Evolutionary conservation across 2,888 invertebrate genomes (phyloP), one percentile per base, ranked within the genome.

Genomic region (Acrobasis consociella): DNA sequence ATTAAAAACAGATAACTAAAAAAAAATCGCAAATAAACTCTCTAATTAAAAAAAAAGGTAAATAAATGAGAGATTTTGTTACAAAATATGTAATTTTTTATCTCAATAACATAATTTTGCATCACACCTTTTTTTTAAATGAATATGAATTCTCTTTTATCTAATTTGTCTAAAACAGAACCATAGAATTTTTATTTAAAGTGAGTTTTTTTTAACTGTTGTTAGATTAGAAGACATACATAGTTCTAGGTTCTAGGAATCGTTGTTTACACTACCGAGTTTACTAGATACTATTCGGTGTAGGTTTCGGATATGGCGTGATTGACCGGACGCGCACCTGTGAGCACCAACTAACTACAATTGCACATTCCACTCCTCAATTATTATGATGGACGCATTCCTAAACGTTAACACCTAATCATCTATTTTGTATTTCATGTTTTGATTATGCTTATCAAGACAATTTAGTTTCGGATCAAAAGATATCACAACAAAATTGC

Each of bases 241-340:
- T 22, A 22, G 22, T 22, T 22, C 22, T 22, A 22, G 5, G 46
- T 61, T 61, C 52, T 61, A 46, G 39, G 53, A 61, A 61, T 53
- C 1, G 22, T 46, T 62, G 62, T 62, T 55, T 62, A 62, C 49
- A 55, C 49, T 37, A 56, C 13, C n/a, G 22, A 39, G 39, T 61
- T 50, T 46, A 22, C 31, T 31, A n/a, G 13, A 11, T 62, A 61
- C 42, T 53, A 62, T 46, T 62, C 37, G 49, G 49, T 62, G 62
- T 61, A 67, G 68, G 79, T 78, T 86, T 87, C 77, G 84, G 83
- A 79, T 82, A 82, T 83, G 82, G 81, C 74, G 71, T 78, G 83
- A 78, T 74, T 72, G 77, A 82, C 89, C 90, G 91, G 91, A 90
- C 88, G 91, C 83, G 80, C 91, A 91, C 91, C 90, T 91, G 91